Evolutionary conservation across 2,888 invertebrate genomes (phyloP), one percentile per base, ranked within the genome.

Genomic region (Sarcophaga carnaria): DNA sequence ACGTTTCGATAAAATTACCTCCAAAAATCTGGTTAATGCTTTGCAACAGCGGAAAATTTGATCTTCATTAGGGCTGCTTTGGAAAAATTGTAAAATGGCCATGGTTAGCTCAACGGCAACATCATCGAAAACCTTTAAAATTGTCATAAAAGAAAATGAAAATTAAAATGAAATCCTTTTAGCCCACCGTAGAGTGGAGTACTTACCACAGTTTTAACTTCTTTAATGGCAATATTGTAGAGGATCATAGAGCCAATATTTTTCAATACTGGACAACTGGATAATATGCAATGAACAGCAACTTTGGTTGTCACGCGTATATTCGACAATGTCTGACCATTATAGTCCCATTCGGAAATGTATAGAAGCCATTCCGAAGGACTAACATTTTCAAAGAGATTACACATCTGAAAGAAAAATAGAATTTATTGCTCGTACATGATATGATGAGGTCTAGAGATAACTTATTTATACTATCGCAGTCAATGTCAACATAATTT

Each of bases 161-260:
- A 14, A 63, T 20, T 25, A 12, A 14, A 37, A 10, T 37, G 8
- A 37, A 37, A 37, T 37, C 10, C 8, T 8, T 37, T 37, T 37
- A 37, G 8, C 2, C 37, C 3, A 14, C 4, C 2, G 10, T 14
- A 17, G 17, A 12, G 4, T 1, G 4, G 14, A 14, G 22, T 96
- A 97, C 97, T 95, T 96, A 98, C 98, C 97, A 98, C 98, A 94
- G 98, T 97, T 96, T 98, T 98, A 95, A 98, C 98, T 96, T 98
- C 98, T 96, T 98, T 98, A 95, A 97, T 96, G 93, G 97, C 97
- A 91, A 98, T 95, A 94, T 98, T 98, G 94, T 97, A 96, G 90
- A 98, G 95, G 89, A 98, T 96, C 90, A 97, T 97, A 2, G 97
- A 95, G 88, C 98, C 98, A 88, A 96, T 94, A 89, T 97, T 97